These are phyloP conservation scores for Lycodopsis pacificus DNA, from an alignment of 2,797 vertebrate species.

Conservation along the genomic window DNA sequence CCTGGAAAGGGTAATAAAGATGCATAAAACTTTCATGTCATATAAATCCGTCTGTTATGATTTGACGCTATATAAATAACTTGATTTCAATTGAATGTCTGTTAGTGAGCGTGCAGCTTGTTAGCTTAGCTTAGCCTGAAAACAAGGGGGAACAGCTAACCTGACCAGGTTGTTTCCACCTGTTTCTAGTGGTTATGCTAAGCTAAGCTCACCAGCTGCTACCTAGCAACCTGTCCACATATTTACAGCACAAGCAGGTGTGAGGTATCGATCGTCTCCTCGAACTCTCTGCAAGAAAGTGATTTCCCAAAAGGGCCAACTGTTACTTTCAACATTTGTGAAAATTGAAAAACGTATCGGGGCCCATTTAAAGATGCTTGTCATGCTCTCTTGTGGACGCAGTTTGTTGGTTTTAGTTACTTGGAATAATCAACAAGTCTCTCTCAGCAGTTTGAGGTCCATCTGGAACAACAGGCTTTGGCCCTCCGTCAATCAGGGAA, in stretches of 20 bases:
- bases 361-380: background rate
- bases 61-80: too few relatives aligned
- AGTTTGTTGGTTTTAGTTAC: slow-evolving; percentile 47
- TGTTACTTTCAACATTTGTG: background rate
- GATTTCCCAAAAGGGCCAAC: background rate
- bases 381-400: slow-evolving; percentile 14
- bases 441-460: slow-evolving; percentile 33
- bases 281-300: background rate
- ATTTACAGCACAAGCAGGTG: background rate
- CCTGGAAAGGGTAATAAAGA: background rate
- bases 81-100: background rate
- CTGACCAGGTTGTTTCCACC: background rate
- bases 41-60: background rate
- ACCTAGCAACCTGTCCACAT: background rate
- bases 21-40: background rate
- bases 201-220: background rate
- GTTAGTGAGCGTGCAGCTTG: background rate
- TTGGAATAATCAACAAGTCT: slow-evolving; percentile 51
- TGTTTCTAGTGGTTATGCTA: background rate
- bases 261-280: background rate
- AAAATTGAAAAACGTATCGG: background rate
- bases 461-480: slow-evolving; percentile 50
- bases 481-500: slow-evolving; percentile 28
- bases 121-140: background rate
- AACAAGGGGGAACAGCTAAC: background rate